Conservation (phyloP, 1,140 invertebrate genomes). For the Eumeta japonica region DNA sequence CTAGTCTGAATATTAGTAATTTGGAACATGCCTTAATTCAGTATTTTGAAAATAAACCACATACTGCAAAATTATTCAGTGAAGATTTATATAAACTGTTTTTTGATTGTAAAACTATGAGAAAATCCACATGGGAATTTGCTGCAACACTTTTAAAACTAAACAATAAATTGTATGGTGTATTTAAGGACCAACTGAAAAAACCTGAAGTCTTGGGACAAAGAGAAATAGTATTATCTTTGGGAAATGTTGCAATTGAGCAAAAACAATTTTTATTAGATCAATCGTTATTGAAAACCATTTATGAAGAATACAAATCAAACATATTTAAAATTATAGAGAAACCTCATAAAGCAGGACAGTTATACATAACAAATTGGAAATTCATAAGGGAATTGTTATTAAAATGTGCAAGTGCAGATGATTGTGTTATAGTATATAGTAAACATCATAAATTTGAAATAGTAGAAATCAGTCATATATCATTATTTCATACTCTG, state of each 20-base stretch:
- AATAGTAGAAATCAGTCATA: slow-evolving; percentile 57
- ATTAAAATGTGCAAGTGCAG: slow-evolving; percentile 55
- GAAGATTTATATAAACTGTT: slow-evolving; percentile 52
- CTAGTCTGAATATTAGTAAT: slow-evolving; percentile 45
- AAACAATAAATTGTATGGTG: slow-evolving; percentile 41
- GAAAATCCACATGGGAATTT: slow-evolving; percentile 56
- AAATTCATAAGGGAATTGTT: slow-evolving; percentile 55
- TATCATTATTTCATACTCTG: slow-evolving; percentile 55
- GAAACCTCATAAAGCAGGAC: slow-evolving; percentile 65
- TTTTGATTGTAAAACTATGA: slow-evolving; percentile 39
- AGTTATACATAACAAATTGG: slow-evolving; percentile 59
- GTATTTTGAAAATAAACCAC: slow-evolving; percentile 62
- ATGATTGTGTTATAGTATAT: slow-evolving; percentile 56
- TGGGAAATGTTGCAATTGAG: slow-evolving; percentile 51
- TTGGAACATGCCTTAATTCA: slow-evolving; percentile 56
- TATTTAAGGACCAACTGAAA: slow-evolving; percentile 47
- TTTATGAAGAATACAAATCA: slow-evolving; percentile 60
- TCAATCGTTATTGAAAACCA: slow-evolving; percentile 40
- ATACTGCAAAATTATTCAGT: slow-evolving; percentile 50
- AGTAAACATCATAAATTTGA: slow-evolving; percentile 63
- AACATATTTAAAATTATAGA: slow-evolving; percentile 61
- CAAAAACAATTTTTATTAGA: slow-evolving; percentile 36
- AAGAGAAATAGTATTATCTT: slow-evolving; percentile 61
- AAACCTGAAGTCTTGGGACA: slow-evolving; percentile 43
- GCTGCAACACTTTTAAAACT: slow-evolving; percentile 51